Base-by-base conservation (phyloP, 2,888 invertebrate species). In the Neoscelio sp. region DNA sequence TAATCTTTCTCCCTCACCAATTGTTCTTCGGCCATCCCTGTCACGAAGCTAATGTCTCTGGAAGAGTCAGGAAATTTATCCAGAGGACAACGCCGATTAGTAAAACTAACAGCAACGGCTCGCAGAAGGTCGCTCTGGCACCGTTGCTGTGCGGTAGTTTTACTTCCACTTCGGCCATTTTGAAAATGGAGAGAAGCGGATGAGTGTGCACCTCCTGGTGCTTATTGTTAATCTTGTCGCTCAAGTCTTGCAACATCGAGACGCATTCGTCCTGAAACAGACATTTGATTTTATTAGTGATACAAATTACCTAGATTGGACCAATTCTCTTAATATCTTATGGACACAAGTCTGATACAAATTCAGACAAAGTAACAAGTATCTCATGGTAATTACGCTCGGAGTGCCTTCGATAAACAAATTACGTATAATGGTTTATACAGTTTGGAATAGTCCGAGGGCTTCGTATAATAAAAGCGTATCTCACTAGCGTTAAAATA, bases 81-180 rank as follows among this genome's bases (percentile, higher is more conserved):
- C 77, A 77, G 28, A 81, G 44, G 35, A 82, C 60, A 28, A 71
- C 28, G 70, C 70, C 74, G 64, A 80, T 76, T 73, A 81, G 48
- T 52, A 84, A 74, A 52, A 85, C 79, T 42, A 82, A 74, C 35
- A 83, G 56, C 52, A 87, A 79, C 65, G 87, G 80, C 42, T 80
- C 68, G 60, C 76, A 73, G 12, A 77, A 74, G 48, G 67, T 76
- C 26, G 75, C 76, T 35, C 82, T 68, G 44, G 85, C 86, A 40
- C 79, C 82, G 40, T 93, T 93, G 87, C 93, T 93, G 26, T 94
- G 94, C 17, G 96, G 95, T 91, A 96, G 94, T 82, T 96, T 94
- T 56, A 96, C 95, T 91, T 97, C 96, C 60, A 97, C 96, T 92
- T 97, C 97, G 60, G 97, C 97, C 92, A 97, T 96, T 92, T 97